Percentiles rank a stretch among this genome's conserved stretches.
phyloP scores from a whole-genome alignment of 2,888 invertebrate species.

The Neoscelio sp. region DNA sequence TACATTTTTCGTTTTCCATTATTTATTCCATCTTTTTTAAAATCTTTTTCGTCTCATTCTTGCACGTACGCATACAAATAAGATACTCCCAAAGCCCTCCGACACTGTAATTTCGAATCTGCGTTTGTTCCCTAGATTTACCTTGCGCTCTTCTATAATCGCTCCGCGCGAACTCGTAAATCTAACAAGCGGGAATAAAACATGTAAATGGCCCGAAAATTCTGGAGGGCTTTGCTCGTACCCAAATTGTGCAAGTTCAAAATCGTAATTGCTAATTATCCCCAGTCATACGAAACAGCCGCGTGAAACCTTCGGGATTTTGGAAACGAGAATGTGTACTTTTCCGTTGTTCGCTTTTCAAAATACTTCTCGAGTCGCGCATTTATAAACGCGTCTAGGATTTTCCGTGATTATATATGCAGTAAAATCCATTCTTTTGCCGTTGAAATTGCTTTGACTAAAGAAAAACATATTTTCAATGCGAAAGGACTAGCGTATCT shows the following conservation, averaged over 20 bases:
- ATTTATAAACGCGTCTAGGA: neutral
- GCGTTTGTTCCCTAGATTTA: slow-evolving; percentile 1
- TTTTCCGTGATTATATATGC: no score
- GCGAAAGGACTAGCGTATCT: slow-evolving; percentile 17
- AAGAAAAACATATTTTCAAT: slow-evolving; percentile 12
- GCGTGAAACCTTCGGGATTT: slow-evolving; percentile 5
- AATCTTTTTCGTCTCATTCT: neutral
- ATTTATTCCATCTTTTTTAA: neutral
- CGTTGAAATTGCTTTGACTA: slow-evolving; percentile 9
- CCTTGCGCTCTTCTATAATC: neutral
- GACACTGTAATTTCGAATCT: neutral
- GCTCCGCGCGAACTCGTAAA: slow-evolving; percentile 15
- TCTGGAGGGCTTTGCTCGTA: slow-evolving; percentile 14
- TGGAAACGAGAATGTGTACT: neutral
- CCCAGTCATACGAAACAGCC: slow-evolving; percentile 32
- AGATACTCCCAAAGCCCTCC: slow-evolving; percentile 27
- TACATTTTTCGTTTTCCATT: neutral
- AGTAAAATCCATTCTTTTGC: slow-evolving; percentile 12
- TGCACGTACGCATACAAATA: slow-evolving; percentile 5
- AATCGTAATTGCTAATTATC: slow-evolving; percentile 33
- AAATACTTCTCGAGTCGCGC: neutral
- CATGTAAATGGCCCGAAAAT: slow-evolving; percentile 17
- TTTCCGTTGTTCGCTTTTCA: neutral
- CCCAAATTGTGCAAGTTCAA: slow-evolving; percentile 1
- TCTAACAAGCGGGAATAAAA: slow-evolving; percentile 29